Conservation (phyloP, 2,888 invertebrate genomes). For the Xanthia togata region DNA sequence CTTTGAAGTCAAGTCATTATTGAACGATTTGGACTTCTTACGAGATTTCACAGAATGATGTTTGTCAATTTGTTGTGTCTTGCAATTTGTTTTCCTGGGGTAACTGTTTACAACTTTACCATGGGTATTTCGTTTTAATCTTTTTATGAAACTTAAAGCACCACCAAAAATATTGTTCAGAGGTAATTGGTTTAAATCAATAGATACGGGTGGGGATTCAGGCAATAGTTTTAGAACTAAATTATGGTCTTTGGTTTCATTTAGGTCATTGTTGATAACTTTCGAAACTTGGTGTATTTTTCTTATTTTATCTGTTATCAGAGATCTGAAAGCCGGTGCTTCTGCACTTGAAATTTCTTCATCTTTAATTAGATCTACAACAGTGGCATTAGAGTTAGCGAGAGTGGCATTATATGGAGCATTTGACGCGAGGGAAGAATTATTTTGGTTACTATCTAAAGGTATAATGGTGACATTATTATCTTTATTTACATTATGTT, state of each 20-base stretch:
- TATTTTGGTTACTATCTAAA: background rate
- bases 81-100: background rate
- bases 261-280: background rate
- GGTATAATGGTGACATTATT: background rate
- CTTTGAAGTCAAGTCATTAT: background rate
- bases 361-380: too few species aligned
- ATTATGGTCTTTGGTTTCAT: background rate
- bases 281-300: slow-evolving; percentile 1
- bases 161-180: slow-evolving; percentile 2
- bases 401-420: background rate
- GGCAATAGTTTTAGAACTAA: background rate
- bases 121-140: slow-evolving; percentile 22
- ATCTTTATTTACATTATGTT: background rate
- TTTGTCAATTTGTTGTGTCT: background rate
- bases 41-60: background rate
- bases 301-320: background rate
- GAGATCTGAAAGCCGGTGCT: background rate
- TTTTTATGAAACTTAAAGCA: slow-evolving; percentile 23
- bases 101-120: background rate
- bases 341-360: background rate
- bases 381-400: background rate
- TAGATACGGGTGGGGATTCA: background rate
- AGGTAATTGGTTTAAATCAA: slow-evolving; percentile 29
- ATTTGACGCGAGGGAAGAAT: background rate
- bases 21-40: background rate